Evolutionary conservation across 2,797 vertebrate genomes (phyloP).

Genomic region (Sebastes variabilis): DNA sequence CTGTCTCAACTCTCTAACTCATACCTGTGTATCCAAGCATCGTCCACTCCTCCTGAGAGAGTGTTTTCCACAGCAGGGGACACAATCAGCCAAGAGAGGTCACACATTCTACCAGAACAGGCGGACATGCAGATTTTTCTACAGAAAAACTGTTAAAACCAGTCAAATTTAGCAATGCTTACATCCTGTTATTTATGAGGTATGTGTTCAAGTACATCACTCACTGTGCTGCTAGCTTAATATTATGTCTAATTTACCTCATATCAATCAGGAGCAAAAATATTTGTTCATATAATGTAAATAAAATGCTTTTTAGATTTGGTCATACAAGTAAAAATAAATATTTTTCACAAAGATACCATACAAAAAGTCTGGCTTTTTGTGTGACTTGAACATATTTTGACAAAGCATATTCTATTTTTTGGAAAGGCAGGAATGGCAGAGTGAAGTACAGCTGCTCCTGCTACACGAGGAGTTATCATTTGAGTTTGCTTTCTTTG

Average conservation of each 20-base stretch:
- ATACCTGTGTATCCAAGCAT: constrained; percentile 10
- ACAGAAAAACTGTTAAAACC: background rate
- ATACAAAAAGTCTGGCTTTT: background rate
- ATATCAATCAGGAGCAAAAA: background rate
- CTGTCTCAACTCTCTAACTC: constrained; percentile 1
- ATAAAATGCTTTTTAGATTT: background rate
- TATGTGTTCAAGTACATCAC: background rate
- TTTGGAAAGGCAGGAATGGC: background rate
- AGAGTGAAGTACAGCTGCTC: background rate
- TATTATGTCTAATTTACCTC: background rate
- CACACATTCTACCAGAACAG: background rate
- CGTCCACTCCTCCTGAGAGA: background rate
- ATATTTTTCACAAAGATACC: too few species aligned
- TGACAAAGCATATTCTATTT: background rate
- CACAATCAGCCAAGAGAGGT: constrained; percentile 6
- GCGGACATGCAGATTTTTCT: background rate
- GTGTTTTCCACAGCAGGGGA: background rate
- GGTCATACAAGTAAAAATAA: too few species aligned
- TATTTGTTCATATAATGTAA: background rate
- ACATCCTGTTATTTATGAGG: background rate
- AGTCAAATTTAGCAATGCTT: background rate
- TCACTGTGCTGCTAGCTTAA: background rate
- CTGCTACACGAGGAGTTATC: background rate
- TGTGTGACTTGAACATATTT: background rate
- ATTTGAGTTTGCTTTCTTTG: background rate